Evolutionary conservation across 2,797 vertebrate species (phyloP).

Genomic region (Coregonus suidteri): DNA sequence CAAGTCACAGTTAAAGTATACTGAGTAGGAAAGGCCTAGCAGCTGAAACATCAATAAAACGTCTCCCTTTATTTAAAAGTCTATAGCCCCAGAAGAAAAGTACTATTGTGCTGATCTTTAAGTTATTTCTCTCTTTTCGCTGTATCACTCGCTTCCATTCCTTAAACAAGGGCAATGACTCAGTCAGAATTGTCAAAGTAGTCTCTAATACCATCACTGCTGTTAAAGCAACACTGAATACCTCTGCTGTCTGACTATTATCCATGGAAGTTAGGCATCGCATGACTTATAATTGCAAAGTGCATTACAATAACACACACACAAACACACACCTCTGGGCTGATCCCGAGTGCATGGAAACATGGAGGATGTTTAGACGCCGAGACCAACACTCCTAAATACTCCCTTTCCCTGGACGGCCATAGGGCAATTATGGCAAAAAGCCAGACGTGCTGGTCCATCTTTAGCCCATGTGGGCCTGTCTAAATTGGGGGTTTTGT

Average conservation of each 20-base stretch:
- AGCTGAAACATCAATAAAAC: too few relatives aligned
- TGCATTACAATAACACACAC: conserved; percentile 9
- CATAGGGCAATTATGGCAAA: conserved; percentile 35
- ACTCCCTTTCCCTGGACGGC: conserved; percentile 44
- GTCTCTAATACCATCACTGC: neutral
- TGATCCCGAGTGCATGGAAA: conserved; percentile 38
- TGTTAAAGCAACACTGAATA: neutral
- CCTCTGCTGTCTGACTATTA: neutral
- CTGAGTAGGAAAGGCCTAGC: too few relatives aligned
- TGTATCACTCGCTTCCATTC: neutral
- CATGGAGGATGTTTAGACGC: conserved; percentile 69
- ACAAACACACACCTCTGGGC: conserved; percentile 41
- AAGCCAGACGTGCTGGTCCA: too few relatives aligned
- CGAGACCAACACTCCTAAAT: conserved; percentile 37
- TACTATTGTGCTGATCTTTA: too few relatives aligned
- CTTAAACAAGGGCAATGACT: neutral
- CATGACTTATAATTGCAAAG: conserved; percentile 1
- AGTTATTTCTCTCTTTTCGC: too few relatives aligned
- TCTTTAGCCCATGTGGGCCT: too few relatives aligned
- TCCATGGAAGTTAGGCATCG: neutral
- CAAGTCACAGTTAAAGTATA: too few relatives aligned
- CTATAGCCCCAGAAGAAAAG: too few relatives aligned
- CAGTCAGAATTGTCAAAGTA: neutral
- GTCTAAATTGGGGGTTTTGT: too few relatives aligned
- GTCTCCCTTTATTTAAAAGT: too few relatives aligned